phyloP scores from a whole-genome alignment of 2,113 vertebrate species.

The Madoqua kirkii region DNA sequence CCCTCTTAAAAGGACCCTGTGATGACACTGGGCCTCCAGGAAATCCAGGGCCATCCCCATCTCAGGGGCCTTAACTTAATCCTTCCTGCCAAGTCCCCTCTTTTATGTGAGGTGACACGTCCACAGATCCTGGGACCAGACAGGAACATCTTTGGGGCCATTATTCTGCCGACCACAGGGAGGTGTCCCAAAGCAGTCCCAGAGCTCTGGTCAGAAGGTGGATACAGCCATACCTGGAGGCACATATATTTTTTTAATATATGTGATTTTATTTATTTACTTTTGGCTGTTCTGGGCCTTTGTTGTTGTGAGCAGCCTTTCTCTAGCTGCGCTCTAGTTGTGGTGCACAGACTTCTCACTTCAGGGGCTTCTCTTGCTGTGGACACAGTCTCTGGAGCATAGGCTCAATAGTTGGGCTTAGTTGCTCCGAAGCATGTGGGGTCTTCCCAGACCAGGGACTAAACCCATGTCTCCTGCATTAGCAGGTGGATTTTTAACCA shows the following conservation, averaged over 20 bases:
- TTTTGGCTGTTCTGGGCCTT: not conserved
- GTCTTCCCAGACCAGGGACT: not conserved
- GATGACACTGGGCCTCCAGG: rapidly evolving
- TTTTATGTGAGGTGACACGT: rapidly evolving
- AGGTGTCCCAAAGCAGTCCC: not conserved
- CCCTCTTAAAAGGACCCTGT: not conserved
- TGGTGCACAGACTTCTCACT: not conserved
- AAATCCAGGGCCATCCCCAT: not conserved
- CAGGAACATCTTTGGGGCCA: not conserved
- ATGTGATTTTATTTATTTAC: not conserved
- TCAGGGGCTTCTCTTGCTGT: not conserved
- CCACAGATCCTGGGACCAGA: not conserved
- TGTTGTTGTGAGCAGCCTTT: not conserved
- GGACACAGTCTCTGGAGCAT: not conserved
- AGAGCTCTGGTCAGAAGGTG: not conserved
- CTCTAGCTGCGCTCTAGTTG: not conserved
- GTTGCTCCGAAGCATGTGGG: not conserved
- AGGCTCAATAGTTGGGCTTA: not conserved
- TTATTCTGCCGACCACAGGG: not conserved
- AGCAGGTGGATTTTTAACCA: not conserved
- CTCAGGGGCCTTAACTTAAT: not conserved
- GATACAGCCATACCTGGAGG: not conserved
- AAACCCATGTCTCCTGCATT: not conserved
- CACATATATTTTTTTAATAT: not conserved
- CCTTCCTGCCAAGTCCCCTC: not conserved